Conservation (phyloP, 2,888 invertebrate genomes). For the Eristalis pertinax region DNA sequence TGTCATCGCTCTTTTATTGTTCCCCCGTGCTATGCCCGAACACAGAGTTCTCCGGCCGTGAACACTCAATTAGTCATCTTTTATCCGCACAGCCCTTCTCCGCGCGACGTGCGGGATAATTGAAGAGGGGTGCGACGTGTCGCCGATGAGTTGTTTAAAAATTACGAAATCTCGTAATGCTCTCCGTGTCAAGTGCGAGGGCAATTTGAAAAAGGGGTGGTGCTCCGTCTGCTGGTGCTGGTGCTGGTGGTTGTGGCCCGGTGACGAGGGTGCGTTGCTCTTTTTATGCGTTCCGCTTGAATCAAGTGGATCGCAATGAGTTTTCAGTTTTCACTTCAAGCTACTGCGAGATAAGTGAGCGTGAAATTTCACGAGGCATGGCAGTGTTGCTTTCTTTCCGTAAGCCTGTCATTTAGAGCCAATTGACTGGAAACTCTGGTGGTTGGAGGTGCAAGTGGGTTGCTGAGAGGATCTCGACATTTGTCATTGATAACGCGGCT, state of each 20-base stretch:
- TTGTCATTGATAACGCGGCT: too few relatives aligned
- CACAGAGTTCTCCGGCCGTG: slow-evolving; percentile 61
- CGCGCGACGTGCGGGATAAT: slow-evolving; percentile 35
- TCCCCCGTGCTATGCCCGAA: slow-evolving; percentile 20
- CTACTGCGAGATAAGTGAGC: slow-evolving; percentile 58
- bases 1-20: slow-evolving; percentile 35
- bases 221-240: neutral
- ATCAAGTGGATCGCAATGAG: slow-evolving; percentile 48
- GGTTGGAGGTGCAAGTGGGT: too few relatives aligned
- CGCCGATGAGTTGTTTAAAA: slow-evolving; percentile 59
- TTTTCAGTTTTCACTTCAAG: slow-evolving; percentile 54
- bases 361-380: slow-evolving; percentile 49
- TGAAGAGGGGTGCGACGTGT: slow-evolving; percentile 55
- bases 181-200: slow-evolving; percentile 63
- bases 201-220: slow-evolving; percentile 45
- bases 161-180: slow-evolving; percentile 61
- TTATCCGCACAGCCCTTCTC: slow-evolving; percentile 24
- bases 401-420: neutral
- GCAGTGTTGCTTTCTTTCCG: neutral
- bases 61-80: slow-evolving; percentile 72
- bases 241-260: neutral
- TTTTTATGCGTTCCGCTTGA: slow-evolving; percentile 70
- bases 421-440: neutral
- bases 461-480: too few relatives aligned
- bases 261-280: slow-evolving; percentile 13